Evolutionary conservation across 2,113 vertebrate species (phyloP).

Genomic region (Mola mola): DNA sequence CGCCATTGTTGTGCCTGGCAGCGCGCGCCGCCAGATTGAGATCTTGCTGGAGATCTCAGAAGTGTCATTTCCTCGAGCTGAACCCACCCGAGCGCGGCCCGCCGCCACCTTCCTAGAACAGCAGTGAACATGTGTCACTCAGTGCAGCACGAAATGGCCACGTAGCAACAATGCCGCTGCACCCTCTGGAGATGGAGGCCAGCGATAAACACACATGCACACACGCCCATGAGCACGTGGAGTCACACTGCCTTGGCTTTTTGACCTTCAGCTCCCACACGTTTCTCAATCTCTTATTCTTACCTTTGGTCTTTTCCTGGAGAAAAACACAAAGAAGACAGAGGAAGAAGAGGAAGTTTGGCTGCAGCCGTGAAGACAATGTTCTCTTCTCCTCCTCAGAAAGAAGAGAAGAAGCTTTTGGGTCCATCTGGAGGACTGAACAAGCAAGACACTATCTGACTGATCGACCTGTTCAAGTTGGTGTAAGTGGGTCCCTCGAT

Average conservation of each 20-base stretch:
- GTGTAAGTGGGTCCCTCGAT: too few species aligned
- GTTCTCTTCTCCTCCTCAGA: too few species aligned
- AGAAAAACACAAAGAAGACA: too few species aligned
- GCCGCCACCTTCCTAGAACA: constrained; percentile 49
- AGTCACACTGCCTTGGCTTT: constrained; percentile 6
- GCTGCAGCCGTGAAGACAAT: too few species aligned
- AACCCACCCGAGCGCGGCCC: constrained; percentile 22
- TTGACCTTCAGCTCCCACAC: neutral
- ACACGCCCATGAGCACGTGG: constrained; percentile 37
- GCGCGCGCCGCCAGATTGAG: constrained; percentile 80
- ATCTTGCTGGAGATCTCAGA: constrained; percentile 86
- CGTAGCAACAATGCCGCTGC: constrained; percentile 64
- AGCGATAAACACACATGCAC: constrained; percentile 50
- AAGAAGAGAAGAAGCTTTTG: too few species aligned
- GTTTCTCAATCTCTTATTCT: neutral
- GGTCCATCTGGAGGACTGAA: too few species aligned
- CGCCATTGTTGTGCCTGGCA: constrained; percentile 86
- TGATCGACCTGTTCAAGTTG: too few species aligned
- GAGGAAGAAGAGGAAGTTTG: too few species aligned
- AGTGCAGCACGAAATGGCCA: constrained; percentile 29
- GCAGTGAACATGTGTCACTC: constrained; percentile 54
- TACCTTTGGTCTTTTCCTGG: too few species aligned
- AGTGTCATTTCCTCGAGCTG: constrained; percentile 82
- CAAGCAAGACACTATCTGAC: too few species aligned
- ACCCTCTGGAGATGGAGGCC: constrained; percentile 39